Evolutionary conservation across 2,113 vertebrate species (phyloP), one percentile per base, ranked within the genome.

Genomic region (Oreochromis niloticus): DNA sequence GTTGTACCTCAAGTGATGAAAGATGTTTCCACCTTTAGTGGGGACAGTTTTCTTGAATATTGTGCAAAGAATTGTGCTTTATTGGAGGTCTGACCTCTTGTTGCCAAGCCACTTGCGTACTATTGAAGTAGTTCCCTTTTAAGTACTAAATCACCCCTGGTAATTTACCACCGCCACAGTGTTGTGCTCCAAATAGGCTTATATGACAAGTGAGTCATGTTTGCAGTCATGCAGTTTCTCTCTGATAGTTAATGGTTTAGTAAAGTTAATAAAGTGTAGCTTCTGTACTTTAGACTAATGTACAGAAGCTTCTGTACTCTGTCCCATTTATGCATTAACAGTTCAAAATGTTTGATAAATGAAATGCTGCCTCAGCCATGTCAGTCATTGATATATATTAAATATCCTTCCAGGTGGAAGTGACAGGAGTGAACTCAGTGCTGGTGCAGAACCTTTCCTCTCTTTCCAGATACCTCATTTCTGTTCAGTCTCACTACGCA

Each of bases 401-500:
- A 52, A 52, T 56, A 54, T 91, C 3, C 81, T 59, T 85, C 13
- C 94, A 99, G 98, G 92, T 95, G 4, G 97, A 98, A 81, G 97
- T 97, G 56, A 95, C 95, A 22, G 97, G 97, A 34, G 94, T 95
- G 11, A 97, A 96, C 56, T 97, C 96, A 0, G 95, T 97, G 43
- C 87, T 96, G 61, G 95, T 99, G 80, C 96, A 96, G 81, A 97
- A 97, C 36, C 95, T 99, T 55, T 97, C 97, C 2, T 98, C 98
- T 24, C 94, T 98, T 52, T 98, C 98, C 5, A 96, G 95, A 16
- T 99, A 99, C 56, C 95, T 96, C 4, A 95, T 99, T 48, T 96
- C 96, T 0, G 95, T 99, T 85, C 96, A 96, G 89, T 97, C 97
- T 7, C 81, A 89, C 0, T 97, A 97, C 9, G 91, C 96, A 0